Base-by-base conservation (phyloP, 2,797 vertebrate genomes). In the Chrosomus eos region DNA sequence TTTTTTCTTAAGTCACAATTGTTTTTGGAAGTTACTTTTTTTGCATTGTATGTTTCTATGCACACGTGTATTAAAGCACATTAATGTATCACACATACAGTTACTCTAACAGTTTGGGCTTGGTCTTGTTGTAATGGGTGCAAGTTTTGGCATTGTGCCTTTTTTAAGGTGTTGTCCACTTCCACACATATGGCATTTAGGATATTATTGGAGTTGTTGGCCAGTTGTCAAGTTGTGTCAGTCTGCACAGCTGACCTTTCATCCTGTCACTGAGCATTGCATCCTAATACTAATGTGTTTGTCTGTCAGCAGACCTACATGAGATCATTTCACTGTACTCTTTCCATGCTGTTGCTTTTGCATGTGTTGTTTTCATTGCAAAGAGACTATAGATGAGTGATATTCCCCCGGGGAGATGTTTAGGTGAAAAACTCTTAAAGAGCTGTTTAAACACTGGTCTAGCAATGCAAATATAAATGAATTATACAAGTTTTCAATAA, bases 21-120 rank as follows among this genome's bases (percentile, higher is more conserved):
- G n/a, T 86, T 89, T 86, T 83, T 80, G 88, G 87, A 93, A 77
- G 82, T 58, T 58, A 16, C 11, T 43, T 43, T 43, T 11, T 43
- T 11, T 1, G 31, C 31, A 33, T 33, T 33, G 70, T 64, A 55
- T 58, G 66, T 85, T 80, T 68, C n/a, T 77, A 31, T 87, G 76
- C 85, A 53, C 55, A 67, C 62, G 43, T 48, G 43, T 67, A 4
- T 43, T 48, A 16, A 64, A 40, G 40, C 79, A 58, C 36, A 80
- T 68, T 55, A 13, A 84, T 81, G 16, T 19, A 23, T 72, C 74
- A 82, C 70, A 51, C 68, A 31, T 51, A 7, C 2, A 51, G 19
- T 77, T 77, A 66, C 72, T 67, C 80, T 7, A 58, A 18, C 51
- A 68, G 36, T 80, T 14, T 43, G 33, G 62, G 23, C 28, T 70